These are phyloP conservation scores for Sebastes melanostomus DNA, from an alignment of 2,797 vertebrate species.

Conservation along the genomic window DNA sequence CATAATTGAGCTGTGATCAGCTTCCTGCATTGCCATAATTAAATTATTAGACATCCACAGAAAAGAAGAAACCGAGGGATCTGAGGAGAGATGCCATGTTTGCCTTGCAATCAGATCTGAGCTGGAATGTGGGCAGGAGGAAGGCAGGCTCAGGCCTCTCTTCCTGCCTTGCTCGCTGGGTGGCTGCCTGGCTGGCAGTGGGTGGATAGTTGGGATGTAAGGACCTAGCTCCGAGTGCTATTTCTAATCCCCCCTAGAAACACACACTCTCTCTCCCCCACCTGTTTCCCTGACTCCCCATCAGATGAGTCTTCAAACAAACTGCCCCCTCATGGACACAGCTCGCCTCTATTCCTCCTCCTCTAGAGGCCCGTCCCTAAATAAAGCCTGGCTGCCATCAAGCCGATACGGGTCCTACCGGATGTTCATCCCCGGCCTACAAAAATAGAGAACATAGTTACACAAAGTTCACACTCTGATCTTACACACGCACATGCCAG, in stretches of 20 bases:
- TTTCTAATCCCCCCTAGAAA: constrained; percentile 64
- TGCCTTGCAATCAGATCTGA: constrained; percentile 82
- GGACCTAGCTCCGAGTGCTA: constrained; percentile 60
- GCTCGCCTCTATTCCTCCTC: constrained; percentile 41
- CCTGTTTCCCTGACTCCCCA: constrained; percentile 68
- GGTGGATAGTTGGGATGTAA: constrained; percentile 43
- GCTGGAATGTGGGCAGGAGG: constrained; percentile 65
- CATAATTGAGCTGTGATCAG: constrained; percentile 38
- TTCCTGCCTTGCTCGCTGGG: constrained; percentile 48
- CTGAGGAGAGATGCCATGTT: constrained; percentile 74
- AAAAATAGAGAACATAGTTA: constrained; percentile 70
- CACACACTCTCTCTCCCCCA: constrained; percentile 27
- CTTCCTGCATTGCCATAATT: constrained; percentile 56
- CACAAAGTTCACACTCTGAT: constrained; percentile 68
- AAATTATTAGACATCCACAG: constrained; percentile 69
- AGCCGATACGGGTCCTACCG: constrained; percentile 59
- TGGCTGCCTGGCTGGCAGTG: constrained; percentile 35
- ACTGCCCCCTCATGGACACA: constrained; percentile 58
- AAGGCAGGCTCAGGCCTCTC: constrained; percentile 45
- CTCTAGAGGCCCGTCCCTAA: constrained; percentile 64
- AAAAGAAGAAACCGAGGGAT: constrained; percentile 72
- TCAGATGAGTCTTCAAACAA: constrained; percentile 67
- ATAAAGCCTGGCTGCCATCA: constrained; percentile 67
- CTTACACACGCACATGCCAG: constrained; percentile 33
- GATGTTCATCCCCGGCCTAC: constrained; percentile 53